Evolutionary conservation across 2,888 invertebrate genomes (phyloP).

Genomic region (Polydrusus cervinus): DNA sequence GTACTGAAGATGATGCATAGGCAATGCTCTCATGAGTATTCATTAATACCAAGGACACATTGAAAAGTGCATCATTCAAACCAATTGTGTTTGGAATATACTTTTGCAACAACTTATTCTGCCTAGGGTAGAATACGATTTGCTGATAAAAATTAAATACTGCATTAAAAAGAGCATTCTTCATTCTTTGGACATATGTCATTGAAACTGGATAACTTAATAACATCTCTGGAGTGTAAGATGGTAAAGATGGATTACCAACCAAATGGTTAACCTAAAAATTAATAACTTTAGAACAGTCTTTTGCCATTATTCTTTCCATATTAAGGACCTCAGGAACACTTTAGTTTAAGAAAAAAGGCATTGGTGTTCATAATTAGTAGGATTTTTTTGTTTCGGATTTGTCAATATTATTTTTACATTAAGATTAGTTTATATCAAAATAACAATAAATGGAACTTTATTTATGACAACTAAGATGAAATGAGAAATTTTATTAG

Average conservation of each 20-base stretch:
- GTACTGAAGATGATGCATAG: constrained; percentile 71
- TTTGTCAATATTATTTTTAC: too few relatives aligned
- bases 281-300: too few relatives aligned
- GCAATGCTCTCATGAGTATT: constrained; percentile 73
- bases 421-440: too few relatives aligned
- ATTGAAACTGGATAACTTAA: constrained; percentile 57
- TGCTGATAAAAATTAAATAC: constrained; percentile 46
- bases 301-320: too few relatives aligned
- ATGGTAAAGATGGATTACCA: constrained; percentile 72
- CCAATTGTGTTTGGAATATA: constrained; percentile 60
- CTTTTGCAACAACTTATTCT: constrained; percentile 59
- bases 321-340: too few relatives aligned
- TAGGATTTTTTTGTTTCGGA: too few relatives aligned
- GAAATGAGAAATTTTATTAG: too few relatives aligned
- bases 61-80: constrained; percentile 58
- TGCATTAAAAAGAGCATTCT: constrained; percentile 59
- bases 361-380: too few relatives aligned
- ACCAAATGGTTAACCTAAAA: constrained; percentile 70
- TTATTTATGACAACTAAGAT: too few relatives aligned
- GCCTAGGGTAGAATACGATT: constrained; percentile 60
- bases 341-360: too few relatives aligned
- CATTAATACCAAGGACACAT: constrained; percentile 60
- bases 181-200: constrained; percentile 52
- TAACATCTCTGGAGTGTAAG: constrained; percentile 73
- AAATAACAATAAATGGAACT: too few relatives aligned